phyloP scores from a whole-genome alignment of 2,113 vertebrate genomes.

The Protomyctophum bolini region DNA sequence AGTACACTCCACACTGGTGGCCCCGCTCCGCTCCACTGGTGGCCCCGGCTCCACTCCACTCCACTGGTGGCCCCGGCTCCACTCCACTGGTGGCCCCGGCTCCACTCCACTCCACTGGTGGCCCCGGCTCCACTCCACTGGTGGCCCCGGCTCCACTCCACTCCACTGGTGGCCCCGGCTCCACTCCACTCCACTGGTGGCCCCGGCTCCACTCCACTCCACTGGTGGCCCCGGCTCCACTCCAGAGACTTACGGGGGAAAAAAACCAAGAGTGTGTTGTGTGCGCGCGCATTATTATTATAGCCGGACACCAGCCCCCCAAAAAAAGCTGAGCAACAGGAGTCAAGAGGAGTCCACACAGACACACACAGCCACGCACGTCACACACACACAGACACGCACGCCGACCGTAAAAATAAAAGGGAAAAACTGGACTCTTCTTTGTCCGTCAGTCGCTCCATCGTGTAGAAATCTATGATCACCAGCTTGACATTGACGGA shows the following conservation, averaged over 20 bases:
- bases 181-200: constrained; percentile 28
- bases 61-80: constrained; percentile 48
- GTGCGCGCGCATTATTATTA: too few species aligned
- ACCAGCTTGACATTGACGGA: constrained; percentile 50
- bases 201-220: constrained; percentile 40
- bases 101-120: constrained; percentile 9
- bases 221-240: constrained; percentile 45
- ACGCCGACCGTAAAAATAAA: too few species aligned
- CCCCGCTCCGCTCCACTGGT: constrained; percentile 49
- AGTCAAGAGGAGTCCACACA: too few species aligned
- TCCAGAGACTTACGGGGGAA: constrained; percentile 24
- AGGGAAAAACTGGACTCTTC: constrained; percentile 36
- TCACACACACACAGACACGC: not conserved
- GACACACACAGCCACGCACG: constrained; percentile 21
- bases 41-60: too few species aligned
- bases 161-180: constrained; percentile 45
- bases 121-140: constrained; percentile 52
- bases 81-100: too few species aligned
- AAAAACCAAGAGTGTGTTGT: too few species aligned
- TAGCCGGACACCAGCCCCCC: too few species aligned
- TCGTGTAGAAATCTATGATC: constrained; percentile 28
- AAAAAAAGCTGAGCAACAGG: constrained; percentile 42
- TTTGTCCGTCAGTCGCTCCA: constrained; percentile 15
- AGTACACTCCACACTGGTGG: constrained; percentile 24
- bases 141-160: too few species aligned